These are phyloP conservation scores for Bufotes viridis DNA, from an alignment of 2,797 vertebrate species.

Conservation along the genomic window DNA sequence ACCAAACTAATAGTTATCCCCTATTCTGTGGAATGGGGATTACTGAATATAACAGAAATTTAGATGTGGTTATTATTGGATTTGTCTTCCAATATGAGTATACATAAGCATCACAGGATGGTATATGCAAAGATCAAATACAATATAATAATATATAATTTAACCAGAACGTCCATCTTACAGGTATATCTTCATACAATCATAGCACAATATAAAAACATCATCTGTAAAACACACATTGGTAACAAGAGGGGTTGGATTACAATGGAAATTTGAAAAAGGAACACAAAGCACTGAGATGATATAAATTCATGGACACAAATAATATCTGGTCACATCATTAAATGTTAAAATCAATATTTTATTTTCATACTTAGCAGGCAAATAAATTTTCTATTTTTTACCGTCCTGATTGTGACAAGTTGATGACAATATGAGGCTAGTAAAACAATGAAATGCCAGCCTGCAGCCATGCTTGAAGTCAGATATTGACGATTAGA, in stretches of 20 bases:
- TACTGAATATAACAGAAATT: neutral
- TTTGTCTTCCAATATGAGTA: neutral
- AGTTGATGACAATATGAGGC: conserved; percentile 45
- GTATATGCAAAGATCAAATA: neutral
- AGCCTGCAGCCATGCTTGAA: conserved; percentile 38
- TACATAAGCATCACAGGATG: neutral
- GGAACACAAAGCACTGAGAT: neutral
- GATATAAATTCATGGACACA: conserved; percentile 26
- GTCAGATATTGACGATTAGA: conserved; percentile 50
- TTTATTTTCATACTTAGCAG: conserved; percentile 56
- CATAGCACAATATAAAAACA: neutral
- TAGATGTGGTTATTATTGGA: neutral
- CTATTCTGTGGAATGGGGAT: too few relatives aligned
- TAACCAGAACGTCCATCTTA: neutral
- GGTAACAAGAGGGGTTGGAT: conserved; percentile 8
- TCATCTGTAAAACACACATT: neutral
- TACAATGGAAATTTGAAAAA: neutral
- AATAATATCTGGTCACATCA: conserved; percentile 46
- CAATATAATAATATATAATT: neutral
- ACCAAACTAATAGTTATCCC: too few relatives aligned
- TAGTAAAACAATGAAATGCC: conserved; percentile 56
- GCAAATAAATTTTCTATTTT: conserved; percentile 53
- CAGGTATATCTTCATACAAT: neutral
- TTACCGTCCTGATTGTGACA: conserved; percentile 52
- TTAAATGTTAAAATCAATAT: conserved; percentile 58